Evolutionary conservation across 2,888 invertebrate species (phyloP).

Genomic region (Sympetrum striolatum): DNA sequence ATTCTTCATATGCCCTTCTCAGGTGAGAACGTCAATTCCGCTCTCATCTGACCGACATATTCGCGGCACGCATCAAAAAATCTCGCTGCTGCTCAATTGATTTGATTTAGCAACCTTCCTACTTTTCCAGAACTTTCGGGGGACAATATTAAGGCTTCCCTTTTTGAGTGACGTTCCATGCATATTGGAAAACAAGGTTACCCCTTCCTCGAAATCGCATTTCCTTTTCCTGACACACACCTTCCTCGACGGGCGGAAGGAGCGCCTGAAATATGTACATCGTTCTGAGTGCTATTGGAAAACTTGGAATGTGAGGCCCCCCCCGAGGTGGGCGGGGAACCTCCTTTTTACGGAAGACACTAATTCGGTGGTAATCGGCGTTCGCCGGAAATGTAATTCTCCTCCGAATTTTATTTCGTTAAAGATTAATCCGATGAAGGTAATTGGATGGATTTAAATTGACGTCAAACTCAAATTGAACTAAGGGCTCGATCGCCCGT

Average conservation of each 20-base stretch:
- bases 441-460: background rate
- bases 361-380: background rate
- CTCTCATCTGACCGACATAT: background rate
- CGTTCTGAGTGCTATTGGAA: background rate
- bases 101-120: conserved; percentile 31
- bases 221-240: background rate
- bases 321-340: background rate
- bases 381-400: background rate
- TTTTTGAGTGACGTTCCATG: conserved; percentile 34
- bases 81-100: background rate
- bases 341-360: background rate
- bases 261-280: conserved; percentile 23
- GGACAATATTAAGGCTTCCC: conserved; percentile 38
- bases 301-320: background rate
- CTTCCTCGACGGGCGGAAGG: background rate
- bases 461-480: background rate
- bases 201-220: conserved; percentile 36
- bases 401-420: conserved; percentile 2
- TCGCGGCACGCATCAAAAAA: conserved; percentile 20
- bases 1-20: background rate
- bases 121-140: conserved; percentile 17
- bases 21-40: background rate
- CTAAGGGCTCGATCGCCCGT: background rate
- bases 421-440: background rate
- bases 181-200: conserved; percentile 38